Conservation (phyloP, 2,797 vertebrate genomes). For the Rhadinocentrus ornatus region DNA sequence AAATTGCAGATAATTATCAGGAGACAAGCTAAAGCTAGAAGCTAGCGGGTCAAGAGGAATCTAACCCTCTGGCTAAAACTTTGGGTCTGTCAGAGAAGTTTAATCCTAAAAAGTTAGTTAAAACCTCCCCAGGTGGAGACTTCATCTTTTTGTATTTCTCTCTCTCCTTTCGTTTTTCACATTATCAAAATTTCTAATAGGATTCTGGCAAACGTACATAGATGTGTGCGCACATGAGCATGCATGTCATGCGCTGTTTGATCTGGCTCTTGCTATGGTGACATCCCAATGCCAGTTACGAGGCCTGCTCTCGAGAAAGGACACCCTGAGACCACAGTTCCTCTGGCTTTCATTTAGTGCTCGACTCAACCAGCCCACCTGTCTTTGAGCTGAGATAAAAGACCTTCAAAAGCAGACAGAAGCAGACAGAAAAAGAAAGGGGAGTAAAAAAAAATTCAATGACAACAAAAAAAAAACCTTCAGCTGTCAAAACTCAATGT, state of each 20-base stretch:
- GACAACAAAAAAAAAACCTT: slow-evolving; percentile 49
- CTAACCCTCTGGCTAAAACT: slow-evolving; percentile 40
- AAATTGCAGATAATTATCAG: slow-evolving; percentile 66
- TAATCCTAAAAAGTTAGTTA: slow-evolving; percentile 54
- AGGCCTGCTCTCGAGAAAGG: slow-evolving; percentile 69
- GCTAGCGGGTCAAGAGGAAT: slow-evolving; percentile 36
- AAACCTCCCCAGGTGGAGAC: slow-evolving; percentile 43
- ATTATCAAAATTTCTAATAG: slow-evolving; percentile 69
- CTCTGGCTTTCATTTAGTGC: slow-evolving; percentile 72
- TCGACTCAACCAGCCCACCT: slow-evolving; percentile 64
- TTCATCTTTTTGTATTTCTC: slow-evolving; percentile 13
- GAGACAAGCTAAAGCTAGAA: slow-evolving; percentile 29
- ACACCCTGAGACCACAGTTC: slow-evolving; percentile 67
- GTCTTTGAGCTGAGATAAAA: slow-evolving; percentile 78
- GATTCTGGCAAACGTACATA: slow-evolving; percentile 47
- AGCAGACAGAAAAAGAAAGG: slow-evolving; percentile 27
- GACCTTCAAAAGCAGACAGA: slow-evolving; percentile 63
- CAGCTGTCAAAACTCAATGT: slow-evolving; percentile 74
- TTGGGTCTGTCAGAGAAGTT: slow-evolving; percentile 51
- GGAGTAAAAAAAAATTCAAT: slow-evolving; percentile 49
- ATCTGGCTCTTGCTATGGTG: slow-evolving; percentile 64
- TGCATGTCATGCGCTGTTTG: slow-evolving; percentile 60
- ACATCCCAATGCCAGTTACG: slow-evolving; percentile 71
- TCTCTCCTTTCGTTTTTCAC: slow-evolving; percentile 63
- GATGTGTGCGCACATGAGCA: not conserved